Percentiles rank a stretch among this genome's conserved stretches.
These are phyloP conservation scores for Trypoxylus dichotomus DNA, from an alignment of 1,140 invertebrate genomes.

Conservation along the genomic window DNA sequence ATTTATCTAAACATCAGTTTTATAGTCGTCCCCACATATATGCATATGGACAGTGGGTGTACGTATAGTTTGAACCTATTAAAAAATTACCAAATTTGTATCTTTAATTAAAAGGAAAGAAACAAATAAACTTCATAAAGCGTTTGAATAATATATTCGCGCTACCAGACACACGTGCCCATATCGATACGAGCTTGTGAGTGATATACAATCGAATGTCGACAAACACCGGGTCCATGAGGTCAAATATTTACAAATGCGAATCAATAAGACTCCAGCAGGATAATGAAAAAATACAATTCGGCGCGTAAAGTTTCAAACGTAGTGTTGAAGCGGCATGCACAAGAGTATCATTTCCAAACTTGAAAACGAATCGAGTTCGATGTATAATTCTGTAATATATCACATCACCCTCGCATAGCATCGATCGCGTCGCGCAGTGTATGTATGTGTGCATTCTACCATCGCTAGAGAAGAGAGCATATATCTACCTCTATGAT, in stretches of 20 bases:
- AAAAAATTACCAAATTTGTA: too few species aligned
- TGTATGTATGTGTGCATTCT: neutral
- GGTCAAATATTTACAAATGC: neutral
- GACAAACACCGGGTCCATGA: neutral
- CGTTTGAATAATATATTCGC: too few species aligned
- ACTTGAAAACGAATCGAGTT: neutral
- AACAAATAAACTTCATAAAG: too few species aligned
- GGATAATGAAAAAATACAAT: neutral
- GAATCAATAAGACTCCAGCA: neutral
- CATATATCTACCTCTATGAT: neutral
- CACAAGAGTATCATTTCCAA: neutral
- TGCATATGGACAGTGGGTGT: too few species aligned
- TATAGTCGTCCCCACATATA: too few species aligned
- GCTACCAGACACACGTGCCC: too few species aligned
- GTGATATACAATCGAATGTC: neutral
- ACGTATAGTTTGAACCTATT: too few species aligned
- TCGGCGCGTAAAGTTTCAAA: neutral
- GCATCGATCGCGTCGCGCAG: neutral
- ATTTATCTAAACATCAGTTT: too few species aligned
- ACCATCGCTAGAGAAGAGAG: neutral
- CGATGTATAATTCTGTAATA: neutral
- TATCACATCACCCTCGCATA: neutral
- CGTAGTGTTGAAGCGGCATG: neutral
- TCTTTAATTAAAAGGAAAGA: too few species aligned
- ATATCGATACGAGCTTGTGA: neutral